Evolutionary conservation across 1,140 invertebrate species (phyloP).

Genomic region (Aphelenchoides fujianensis): DNA sequence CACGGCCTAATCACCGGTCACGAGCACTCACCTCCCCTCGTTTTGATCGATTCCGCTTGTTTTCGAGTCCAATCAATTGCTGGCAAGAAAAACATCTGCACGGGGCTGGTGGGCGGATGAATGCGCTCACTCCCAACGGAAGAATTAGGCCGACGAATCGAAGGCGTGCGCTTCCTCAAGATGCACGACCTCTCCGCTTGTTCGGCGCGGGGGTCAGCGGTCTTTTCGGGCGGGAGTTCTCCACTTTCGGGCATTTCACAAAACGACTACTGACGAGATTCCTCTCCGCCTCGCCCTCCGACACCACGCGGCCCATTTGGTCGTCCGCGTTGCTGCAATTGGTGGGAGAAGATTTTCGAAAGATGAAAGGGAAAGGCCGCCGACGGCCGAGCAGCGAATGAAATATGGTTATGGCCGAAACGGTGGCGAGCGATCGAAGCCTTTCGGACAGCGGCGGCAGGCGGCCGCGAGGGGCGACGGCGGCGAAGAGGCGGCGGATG

Average conservation of each 20-base stretch:
- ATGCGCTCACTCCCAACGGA: no score
- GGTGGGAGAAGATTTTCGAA: conserved; percentile 29
- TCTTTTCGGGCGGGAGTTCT: no score
- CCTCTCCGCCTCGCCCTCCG: not conserved
- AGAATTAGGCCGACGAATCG: no score
- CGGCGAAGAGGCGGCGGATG: not conserved
- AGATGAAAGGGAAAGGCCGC: conserved; percentile 38
- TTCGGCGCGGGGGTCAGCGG: no score
- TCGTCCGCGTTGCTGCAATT: conserved; percentile 22
- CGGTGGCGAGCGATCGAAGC: conserved; percentile 19
- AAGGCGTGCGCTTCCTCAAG: no score
- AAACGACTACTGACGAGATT: conserved; percentile 3
- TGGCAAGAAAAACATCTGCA: no score
- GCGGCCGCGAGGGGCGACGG: conserved; percentile 15
- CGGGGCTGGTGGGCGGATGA: no score
- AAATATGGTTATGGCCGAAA: conserved; percentile 38
- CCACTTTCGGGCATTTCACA: not conserved
- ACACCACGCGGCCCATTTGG: conserved; percentile 7
- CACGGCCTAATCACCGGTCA: no score
- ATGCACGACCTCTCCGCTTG: no score
- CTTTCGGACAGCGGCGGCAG: conserved; percentile 18
- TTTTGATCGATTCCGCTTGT: no score
- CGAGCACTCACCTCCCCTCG: no score
- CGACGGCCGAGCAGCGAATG: conserved; percentile 26
- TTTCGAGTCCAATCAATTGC: no score